phyloP scores from a whole-genome alignment of 2,113 vertebrate species.

The Xyliphius kryptos region DNA sequence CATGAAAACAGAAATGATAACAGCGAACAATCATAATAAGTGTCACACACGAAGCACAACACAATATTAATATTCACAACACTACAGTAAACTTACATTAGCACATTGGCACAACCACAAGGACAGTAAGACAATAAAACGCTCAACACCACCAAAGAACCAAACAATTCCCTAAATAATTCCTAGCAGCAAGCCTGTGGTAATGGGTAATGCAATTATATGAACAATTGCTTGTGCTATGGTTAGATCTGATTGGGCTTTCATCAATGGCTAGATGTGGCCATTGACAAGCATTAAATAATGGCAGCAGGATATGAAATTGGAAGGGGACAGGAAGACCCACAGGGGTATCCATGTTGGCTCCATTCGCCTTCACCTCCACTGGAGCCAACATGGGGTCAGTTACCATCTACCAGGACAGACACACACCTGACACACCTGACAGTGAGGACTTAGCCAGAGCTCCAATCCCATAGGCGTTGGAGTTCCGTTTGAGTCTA shows the following conservation, averaged over 20 bases:
- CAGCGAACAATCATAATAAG: no score
- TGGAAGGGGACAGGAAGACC: slow-evolving; percentile 51
- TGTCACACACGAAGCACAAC: no score
- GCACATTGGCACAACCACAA: no score
- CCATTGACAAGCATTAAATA: slow-evolving; percentile 64
- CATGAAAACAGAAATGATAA: no score
- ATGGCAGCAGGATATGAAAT: slow-evolving; percentile 55
- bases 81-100: no score
- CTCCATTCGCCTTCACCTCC: slow-evolving; percentile 57
- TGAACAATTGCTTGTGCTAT: slow-evolving; percentile 41
- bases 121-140: no score
- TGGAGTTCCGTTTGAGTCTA: slow-evolving; percentile 85
- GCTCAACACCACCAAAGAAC: not conserved
- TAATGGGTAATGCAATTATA: slow-evolving; percentile 51
- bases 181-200: slow-evolving; percentile 62
- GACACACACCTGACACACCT: slow-evolving; percentile 86
- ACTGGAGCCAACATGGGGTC: slow-evolving; percentile 66
- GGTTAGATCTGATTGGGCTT: slow-evolving; percentile 52
- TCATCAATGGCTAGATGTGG: slow-evolving; percentile 61
- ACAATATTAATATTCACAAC: no score
- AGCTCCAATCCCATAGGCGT: slow-evolving; percentile 92
- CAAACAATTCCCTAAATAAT: not conserved
- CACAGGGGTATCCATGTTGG: slow-evolving; percentile 69
- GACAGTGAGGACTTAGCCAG: slow-evolving; percentile 98
- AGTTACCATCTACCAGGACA: slow-evolving; percentile 67